Evolutionary conservation across 2,113 vertebrate species (phyloP), one percentile per base, ranked within the genome.

Genomic region (Solea senegalensis): DNA sequence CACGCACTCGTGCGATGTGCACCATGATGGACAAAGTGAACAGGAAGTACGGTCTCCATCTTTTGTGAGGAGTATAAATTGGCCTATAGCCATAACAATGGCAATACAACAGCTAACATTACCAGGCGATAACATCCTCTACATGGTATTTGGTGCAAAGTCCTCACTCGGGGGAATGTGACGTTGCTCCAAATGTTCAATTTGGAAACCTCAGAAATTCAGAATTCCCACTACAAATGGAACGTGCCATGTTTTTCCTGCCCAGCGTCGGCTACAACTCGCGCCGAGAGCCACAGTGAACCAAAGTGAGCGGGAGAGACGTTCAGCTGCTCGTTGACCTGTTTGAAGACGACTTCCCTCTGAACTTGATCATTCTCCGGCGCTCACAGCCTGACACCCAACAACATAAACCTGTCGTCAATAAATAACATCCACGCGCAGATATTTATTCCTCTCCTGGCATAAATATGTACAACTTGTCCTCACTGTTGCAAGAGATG

Each of bases 291-390:
- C 72, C 39, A 44, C 44, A 15, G 34, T 49, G 53, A 79, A 62
- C 76, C 67, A 62, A 34, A 58, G 16, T 71, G 72, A 78, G 61
- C n/a, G 34, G 69, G 45, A 74, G 21, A 78, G 71, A 81, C 34
- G 3, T 57, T 75, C 82, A 73, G 76, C 72, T 79, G 74, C 71
- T 74, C 21, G 50, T 45, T 82, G 82, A 89, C 86, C 82, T 67
- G 53, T 67, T 48, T 55, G 65, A 84, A 58, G 69, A 55, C 5
- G 28, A 28, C 65, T 55, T 49, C 34, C 15, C 14, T 8, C 34
- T 64, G 48, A 79, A 74, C 67, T 65, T 40, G 53, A 81, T 65
- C 55, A 78, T 86, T 80, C 73, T 78, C 43, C 41, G 14, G 11
- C 41, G 43, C 62, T 66, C 9, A 4, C 58, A 48, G 41, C 16